A percentile compares a stretch with the other conserved stretches of the same genome.
Conservation (phyloP, 2,113 vertebrate species). For the Psammodynastes pulverulentus region DNA sequence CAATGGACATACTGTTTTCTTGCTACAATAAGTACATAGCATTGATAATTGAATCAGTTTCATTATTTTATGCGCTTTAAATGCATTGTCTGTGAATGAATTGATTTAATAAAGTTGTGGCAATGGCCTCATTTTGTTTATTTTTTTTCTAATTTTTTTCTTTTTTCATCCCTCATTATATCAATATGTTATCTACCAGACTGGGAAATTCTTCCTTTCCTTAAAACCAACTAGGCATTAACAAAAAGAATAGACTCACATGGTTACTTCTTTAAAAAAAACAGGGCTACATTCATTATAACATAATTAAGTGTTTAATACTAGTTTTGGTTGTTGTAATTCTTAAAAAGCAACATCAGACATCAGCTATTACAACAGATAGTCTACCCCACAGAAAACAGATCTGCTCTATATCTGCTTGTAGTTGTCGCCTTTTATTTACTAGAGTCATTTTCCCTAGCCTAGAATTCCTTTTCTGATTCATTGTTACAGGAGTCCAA, state of each 20-base stretch:
- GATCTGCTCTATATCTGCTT: not conserved
- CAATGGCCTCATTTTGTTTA: fast-evolving
- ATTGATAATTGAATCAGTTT: fast-evolving
- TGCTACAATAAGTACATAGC: not conserved
- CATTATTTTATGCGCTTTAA: not conserved
- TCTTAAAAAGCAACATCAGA: not conserved
- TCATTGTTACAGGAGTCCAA: not conserved
- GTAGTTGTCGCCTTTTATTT: not conserved
- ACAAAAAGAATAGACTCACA: not conserved
- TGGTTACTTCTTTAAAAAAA: not conserved
- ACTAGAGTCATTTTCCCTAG: not conserved
- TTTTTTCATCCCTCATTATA: not conserved
- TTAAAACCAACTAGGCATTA: not conserved
- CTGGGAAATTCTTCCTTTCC: not conserved
- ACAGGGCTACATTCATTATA: not conserved
- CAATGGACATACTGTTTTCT: not conserved
- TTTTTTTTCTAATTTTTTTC: not conserved
- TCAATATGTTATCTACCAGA: not conserved
- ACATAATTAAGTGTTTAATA: not conserved
- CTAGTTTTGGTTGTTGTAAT: not conserved
- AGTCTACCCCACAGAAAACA: not conserved
- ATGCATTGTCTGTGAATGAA: not conserved
- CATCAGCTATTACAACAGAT: not conserved
- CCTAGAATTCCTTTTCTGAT: not conserved
- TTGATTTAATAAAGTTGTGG: not conserved